Base-by-base conservation (phyloP, 2,888 invertebrate genomes). In the Mesodorylaimus sp. region DNA sequence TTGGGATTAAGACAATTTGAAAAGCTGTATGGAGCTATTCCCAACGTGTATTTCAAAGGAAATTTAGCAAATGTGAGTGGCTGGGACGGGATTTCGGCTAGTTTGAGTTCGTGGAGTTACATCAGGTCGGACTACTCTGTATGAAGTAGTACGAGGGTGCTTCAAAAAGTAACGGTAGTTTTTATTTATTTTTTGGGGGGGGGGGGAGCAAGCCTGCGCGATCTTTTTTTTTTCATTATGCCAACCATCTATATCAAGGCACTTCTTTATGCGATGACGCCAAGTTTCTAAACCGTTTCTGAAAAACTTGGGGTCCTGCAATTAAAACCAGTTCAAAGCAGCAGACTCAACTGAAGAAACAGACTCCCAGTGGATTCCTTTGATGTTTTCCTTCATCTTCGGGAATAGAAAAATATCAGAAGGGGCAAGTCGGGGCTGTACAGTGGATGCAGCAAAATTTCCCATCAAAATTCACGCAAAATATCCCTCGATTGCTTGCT, bases 31-130 rank as follows among this genome's bases (percentile, higher is more conserved):
- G 53, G 53, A 13, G 27, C 21, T 2, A 26, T 48, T 13, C 13
- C 45, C 19, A 10, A 27, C 2, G 19, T 48, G 16, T 48, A 23
- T 37, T 48, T 10, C 37, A 51, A 48, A 32, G 51, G 47, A 24
- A 41, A 48, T 26, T 39, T n/a, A 10, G 39, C 46, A 16, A n/a
- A 42, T n/a, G 39, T 48, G 24, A 5, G 32, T 5, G n/a, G n/a
- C n/a, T n/a, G n/a, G n/a, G n/a, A n/a, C n/a, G n/a, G n/a, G n/a
- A n/a, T n/a, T n/a, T n/a, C n/a, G n/a, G n/a, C n/a, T n/a, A n/a
- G n/a, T n/a, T n/a, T n/a, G n/a, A n/a, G n/a, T n/a, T n/a, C n/a
- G n/a, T n/a, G n/a, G n/a, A n/a, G n/a, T n/a, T n/a, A n/a, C n/a
- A n/a, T n/a, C n/a, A n/a, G n/a, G n/a, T n/a, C n/a, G n/a, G n/a